Evolutionary conservation across 1,140 invertebrate species (phyloP), one percentile per base, ranked within the genome.

Genomic region (Drosophila santomea): DNA sequence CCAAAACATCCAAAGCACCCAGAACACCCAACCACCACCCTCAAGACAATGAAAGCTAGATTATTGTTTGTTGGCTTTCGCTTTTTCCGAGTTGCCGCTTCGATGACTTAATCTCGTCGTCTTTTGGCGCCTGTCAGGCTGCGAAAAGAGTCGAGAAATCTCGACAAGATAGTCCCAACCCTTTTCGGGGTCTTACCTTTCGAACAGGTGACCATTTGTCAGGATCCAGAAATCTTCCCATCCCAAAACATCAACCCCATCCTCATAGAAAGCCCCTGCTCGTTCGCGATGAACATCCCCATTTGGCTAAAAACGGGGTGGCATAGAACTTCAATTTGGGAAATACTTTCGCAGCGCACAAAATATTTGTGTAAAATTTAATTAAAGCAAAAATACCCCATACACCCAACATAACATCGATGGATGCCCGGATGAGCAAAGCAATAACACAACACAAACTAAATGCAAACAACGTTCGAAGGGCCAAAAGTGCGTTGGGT

Each of bases 331-430:
- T 82, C 74, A 63, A 85, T 81, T 86, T 75, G 55, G 41, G 20
- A 68, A 84, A 84, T 83, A 83, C 72, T 80, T 83, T 83, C 69
- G 50, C 75, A 50, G 79, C 69, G 50, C 75, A 50, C 52, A 72
- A 79, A 84, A 83, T 83, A 84, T 83, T 88, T 86, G 78, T 75
- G 64, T 82, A 88, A 82, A 86, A 86, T 86, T 86, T 86, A 86
- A 86, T 86, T 86, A 82, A 86, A 78, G 69, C 54, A 61, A 74
- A 85, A 85, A 78, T 81, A 51, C 82, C 50, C 51, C 69, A 74
- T 68, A 78, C 78, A 51, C 82, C 50, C 51, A 66, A 67, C 68
- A 80, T 75, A 79, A 79, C 80, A 83, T 71, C 36, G 68, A 52
- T 55, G 54, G 66, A 55, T 68, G 64, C 44, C 45, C 56, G 39